Percentiles rank a stretch among this genome's conserved stretches.
Conservation (phyloP, 2,113 vertebrate genomes). For the Melanotaenia duboulayi region DNA sequence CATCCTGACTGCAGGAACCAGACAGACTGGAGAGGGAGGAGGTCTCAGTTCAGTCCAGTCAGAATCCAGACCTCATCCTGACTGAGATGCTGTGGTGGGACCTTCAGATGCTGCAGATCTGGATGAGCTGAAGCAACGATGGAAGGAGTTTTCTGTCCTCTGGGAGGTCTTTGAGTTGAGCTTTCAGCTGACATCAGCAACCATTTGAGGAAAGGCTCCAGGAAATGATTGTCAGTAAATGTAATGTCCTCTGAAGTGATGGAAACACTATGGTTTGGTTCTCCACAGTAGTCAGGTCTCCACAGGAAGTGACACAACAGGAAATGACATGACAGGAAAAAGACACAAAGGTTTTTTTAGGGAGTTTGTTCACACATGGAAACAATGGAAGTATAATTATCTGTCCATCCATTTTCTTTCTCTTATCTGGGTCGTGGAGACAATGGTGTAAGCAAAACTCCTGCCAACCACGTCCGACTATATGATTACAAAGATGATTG, state of each 20-base stretch:
- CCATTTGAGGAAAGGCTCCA: background rate
- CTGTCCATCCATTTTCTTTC: background rate
- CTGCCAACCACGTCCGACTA: no score
- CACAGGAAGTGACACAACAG: conserved; percentile 31
- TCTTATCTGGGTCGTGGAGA: no score
- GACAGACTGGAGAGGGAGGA: no score
- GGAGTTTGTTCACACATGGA: conserved; percentile 1
- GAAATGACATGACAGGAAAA: conserved; percentile 7
- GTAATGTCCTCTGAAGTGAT: conserved; percentile 2
- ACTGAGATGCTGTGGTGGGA: no score
- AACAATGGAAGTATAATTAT: conserved; percentile 10
- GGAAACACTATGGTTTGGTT: background rate
- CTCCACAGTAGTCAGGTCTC: background rate
- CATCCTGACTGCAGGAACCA: no score
- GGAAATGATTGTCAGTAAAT: background rate
- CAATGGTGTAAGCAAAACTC: no score
- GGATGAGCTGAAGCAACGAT: no score
- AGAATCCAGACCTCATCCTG: no score
- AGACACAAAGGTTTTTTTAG: background rate
- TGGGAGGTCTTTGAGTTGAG: background rate
- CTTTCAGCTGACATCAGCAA: background rate
- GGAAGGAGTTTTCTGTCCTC: no score
- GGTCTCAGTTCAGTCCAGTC: no score
- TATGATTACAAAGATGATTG: no score
- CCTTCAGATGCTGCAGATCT: no score